Evolutionary conservation across 2,113 vertebrate species (phyloP).

Genomic region (Rhinoderma darwinii): DNA sequence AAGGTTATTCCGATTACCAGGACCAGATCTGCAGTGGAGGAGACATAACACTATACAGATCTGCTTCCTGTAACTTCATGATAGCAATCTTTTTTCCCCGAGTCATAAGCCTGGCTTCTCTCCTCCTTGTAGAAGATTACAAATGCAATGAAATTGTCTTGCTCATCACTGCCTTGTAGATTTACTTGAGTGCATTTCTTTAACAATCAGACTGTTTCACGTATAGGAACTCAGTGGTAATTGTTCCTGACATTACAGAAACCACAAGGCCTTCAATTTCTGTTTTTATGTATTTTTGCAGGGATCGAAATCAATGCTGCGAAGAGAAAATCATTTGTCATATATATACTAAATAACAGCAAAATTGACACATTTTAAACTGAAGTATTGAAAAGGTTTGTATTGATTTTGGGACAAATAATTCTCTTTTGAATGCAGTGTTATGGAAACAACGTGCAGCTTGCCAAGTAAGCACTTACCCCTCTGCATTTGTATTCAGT

Average conservation of each 20-base stretch:
- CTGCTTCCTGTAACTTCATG: constrained; percentile 68
- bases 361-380: constrained; percentile 68
- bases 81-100: constrained; percentile 48
- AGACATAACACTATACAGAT: constrained; percentile 61
- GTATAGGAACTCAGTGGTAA: constrained; percentile 65
- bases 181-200: constrained; percentile 62
- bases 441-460: constrained; percentile 67
- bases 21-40: constrained; percentile 17
- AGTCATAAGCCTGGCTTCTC: constrained; percentile 58
- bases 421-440: constrained; percentile 68
- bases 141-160: not conserved
- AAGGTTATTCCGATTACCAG: constrained; percentile 39
- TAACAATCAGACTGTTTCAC: constrained; percentile 63
- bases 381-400: constrained; percentile 66
- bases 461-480: constrained; percentile 70
- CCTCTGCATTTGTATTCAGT: constrained; percentile 66
- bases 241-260: constrained; percentile 64
- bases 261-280: constrained; percentile 66
- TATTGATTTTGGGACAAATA: constrained; percentile 72
- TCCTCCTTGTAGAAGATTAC: constrained; percentile 30
- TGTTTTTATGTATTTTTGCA: constrained; percentile 70
- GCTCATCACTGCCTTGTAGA: constrained; percentile 61
- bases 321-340: constrained; percentile 70
- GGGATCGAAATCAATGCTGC: constrained; percentile 71
- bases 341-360: constrained; percentile 68